These are phyloP conservation scores for Spea hammondii DNA, from an alignment of 2,797 vertebrate species.

Conservation along the genomic window DNA sequence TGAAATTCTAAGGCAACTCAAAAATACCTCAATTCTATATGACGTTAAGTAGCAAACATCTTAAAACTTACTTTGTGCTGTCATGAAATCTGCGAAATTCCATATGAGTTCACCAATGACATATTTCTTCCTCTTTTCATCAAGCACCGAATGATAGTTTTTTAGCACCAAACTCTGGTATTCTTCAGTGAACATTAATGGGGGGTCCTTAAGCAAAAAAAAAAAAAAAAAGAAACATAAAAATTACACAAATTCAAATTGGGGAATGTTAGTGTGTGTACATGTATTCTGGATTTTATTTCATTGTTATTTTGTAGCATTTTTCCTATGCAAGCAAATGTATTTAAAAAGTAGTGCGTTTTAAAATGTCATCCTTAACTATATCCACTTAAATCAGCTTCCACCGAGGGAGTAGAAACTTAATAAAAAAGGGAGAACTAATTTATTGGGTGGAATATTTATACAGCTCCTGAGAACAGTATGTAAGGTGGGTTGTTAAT, in stretches of 20 bases:
- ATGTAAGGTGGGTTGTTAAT: too few species aligned
- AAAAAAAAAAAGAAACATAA: conserved; percentile 26
- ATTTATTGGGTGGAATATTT: too few species aligned
- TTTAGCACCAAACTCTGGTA: conserved; percentile 82
- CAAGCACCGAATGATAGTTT: conserved; percentile 81
- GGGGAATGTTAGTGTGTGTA: not conserved
- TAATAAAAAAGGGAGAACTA: too few species aligned
- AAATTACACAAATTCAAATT: not conserved
- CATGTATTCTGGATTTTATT: too few species aligned
- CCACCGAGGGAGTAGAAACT: too few species aligned
- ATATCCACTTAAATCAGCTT: too few species aligned
- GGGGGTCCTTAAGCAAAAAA: conserved; percentile 79
- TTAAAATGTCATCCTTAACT: too few species aligned
- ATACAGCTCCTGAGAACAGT: too few species aligned
- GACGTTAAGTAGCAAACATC: not conserved
- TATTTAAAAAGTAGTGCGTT: too few species aligned
- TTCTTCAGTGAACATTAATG: conserved; percentile 92
- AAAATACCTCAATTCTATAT: not conserved
- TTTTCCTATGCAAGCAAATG: too few species aligned
- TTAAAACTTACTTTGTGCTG: conserved; percentile 76
- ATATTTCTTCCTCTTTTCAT: conserved; percentile 86
- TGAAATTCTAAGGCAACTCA: too few species aligned
- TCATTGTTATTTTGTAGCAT: too few species aligned
- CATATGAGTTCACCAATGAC: conserved; percentile 94
- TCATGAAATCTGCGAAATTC: conserved; percentile 99